A percentile compares a stretch with the other conserved stretches of the same genome.
Conservation (phyloP, 2,888 invertebrate genomes). For the Exocentrus adspersus region DNA sequence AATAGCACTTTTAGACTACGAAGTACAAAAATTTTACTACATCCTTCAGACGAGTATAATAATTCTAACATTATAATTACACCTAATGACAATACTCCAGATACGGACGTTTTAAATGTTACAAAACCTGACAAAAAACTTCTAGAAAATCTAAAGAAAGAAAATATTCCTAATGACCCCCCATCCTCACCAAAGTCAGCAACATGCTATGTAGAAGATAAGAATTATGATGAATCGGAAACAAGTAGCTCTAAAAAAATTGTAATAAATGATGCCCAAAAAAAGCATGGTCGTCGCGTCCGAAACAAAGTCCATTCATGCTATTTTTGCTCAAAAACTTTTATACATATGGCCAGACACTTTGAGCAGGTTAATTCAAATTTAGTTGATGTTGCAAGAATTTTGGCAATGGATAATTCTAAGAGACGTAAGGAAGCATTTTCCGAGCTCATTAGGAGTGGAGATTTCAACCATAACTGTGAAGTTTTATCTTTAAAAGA, state of each 20-base stretch:
- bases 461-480: background rate
- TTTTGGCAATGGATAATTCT: slow-evolving; percentile 16
- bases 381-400: slow-evolving; percentile 18
- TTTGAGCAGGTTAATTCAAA: slow-evolving; percentile 23
- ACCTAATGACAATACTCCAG: no score
- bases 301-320: slow-evolving; percentile 24
- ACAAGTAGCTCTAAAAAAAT: background rate
- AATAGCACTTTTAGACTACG: no score
- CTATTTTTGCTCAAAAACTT: slow-evolving; percentile 24
- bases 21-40: no score
- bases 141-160: no score
- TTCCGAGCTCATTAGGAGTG: background rate
- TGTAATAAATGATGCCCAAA: slow-evolving; percentile 14
- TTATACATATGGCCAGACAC: slow-evolving; percentile 22
- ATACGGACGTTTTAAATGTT: no score
- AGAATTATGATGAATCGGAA: no score
- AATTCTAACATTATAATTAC: no score
- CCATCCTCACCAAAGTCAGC: no score
- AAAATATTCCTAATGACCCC: no score
- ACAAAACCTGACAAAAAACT: no score
- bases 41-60: no score
- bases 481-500: background rate
- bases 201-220: no score
- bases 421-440: slow-evolving; percentile 9
- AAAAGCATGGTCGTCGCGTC: slow-evolving; percentile 13